Evolutionary conservation across 2,888 invertebrate genomes (phyloP).

Genomic region (Heliconius ethilla): DNA sequence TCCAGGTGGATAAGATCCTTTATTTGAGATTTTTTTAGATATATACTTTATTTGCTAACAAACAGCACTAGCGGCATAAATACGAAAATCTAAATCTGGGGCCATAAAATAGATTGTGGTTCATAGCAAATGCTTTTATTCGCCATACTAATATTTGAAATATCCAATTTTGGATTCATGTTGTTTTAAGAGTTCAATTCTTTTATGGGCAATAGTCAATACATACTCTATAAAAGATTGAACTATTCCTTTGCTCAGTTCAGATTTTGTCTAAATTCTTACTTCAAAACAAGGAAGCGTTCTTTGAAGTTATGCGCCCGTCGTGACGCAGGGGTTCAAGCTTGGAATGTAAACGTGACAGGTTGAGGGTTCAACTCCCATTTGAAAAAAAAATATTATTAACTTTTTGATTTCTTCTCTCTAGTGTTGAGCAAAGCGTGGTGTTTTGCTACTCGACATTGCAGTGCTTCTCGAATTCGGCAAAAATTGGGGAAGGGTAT

Average conservation of each 20-base stretch:
- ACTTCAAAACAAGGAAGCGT: not conserved
- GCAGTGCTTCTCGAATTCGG: too few relatives aligned
- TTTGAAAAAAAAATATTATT: too few relatives aligned
- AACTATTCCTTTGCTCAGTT: not conserved
- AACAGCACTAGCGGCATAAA: not conserved
- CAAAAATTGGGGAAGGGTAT: too few relatives aligned
- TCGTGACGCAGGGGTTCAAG: too few relatives aligned
- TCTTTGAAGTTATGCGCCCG: not conserved
- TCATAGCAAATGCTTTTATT: not conserved
- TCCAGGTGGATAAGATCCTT: too few relatives aligned
- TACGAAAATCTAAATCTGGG: not conserved
- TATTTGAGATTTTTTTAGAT: too few relatives aligned
- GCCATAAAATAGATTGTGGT: not conserved
- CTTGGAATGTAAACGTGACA: too few relatives aligned
- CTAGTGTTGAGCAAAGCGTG: too few relatives aligned
- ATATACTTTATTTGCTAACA: not conserved
- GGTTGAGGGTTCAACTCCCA: too few relatives aligned
- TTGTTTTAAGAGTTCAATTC: not conserved
- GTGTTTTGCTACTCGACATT: too few relatives aligned
- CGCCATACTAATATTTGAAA: conserved; percentile 7
- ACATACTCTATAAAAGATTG: not conserved
- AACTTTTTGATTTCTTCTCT: too few relatives aligned
- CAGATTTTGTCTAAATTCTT: not conserved
- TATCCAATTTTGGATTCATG: not conserved
- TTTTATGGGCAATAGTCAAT: too few relatives aligned